These are phyloP conservation scores for Melieria picta DNA, from an alignment of 2,888 invertebrate species.

Conservation along the genomic window DNA sequence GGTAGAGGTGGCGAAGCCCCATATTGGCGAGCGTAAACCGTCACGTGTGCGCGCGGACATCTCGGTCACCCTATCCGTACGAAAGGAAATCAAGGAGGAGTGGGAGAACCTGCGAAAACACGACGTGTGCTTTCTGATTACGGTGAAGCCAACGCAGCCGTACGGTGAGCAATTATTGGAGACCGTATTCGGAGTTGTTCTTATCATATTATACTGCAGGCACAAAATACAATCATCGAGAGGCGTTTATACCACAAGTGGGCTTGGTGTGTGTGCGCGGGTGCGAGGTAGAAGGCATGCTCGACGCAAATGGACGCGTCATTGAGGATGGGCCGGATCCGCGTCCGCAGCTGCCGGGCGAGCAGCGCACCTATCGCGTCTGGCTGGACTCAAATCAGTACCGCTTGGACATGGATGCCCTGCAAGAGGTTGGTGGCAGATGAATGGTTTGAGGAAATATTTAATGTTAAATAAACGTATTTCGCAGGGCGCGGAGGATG, in stretches of 20 bases:
- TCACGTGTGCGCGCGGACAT: slow-evolving; percentile 96
- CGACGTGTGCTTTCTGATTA: slow-evolving; percentile 96
- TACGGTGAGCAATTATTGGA: slow-evolving; percentile 72
- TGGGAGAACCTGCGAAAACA: slow-evolving; percentile 98
- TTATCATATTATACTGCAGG: slow-evolving; percentile 64
- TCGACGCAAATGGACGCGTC: slow-evolving; percentile 93
- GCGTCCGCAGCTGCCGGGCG: slow-evolving; percentile 85
- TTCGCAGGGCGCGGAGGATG: slow-evolving; percentile 71
- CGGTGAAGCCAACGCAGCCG: slow-evolving; percentile 84
- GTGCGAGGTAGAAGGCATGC: slow-evolving; percentile 98
- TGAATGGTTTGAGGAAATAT: not conserved
- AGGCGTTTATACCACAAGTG: slow-evolving; percentile 91
- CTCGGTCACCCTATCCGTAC: slow-evolving; percentile 88
- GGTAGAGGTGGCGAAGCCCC: slow-evolving; percentile 92
- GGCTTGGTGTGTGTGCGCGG: slow-evolving; percentile 93
- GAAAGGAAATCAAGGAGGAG: slow-evolving; percentile 91
- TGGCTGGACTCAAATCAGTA: slow-evolving; percentile 98
- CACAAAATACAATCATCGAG: slow-evolving; percentile 82
- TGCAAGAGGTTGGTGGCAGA: slow-evolving; percentile 74
- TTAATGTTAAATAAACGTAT: not conserved
- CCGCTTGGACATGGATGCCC: slow-evolving; percentile 86
- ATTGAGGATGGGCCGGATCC: slow-evolving; percentile 97
- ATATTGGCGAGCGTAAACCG: slow-evolving; percentile 93
- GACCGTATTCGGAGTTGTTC: not conserved
- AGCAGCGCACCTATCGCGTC: slow-evolving; percentile 90